phyloP scores from a whole-genome alignment of 2,797 vertebrate species.

The Oreonectes daqikongensis region DNA sequence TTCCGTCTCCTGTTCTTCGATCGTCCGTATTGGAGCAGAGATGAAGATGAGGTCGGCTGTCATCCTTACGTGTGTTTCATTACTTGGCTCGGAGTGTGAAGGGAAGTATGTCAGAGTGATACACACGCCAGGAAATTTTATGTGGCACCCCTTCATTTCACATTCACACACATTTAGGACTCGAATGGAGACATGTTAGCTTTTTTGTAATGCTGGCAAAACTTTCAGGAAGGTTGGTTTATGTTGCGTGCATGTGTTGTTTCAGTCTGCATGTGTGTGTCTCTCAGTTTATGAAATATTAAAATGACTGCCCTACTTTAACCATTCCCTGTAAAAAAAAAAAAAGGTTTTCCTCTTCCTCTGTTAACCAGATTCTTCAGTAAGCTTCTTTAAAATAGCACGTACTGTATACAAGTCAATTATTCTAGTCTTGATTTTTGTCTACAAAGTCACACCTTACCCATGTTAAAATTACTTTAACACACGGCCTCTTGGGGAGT shows the following conservation, averaged over 20 bases:
- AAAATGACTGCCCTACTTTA: conserved; percentile 31
- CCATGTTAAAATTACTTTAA: background rate
- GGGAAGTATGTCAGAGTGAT: conserved; percentile 27
- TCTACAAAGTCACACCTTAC: background rate
- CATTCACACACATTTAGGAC: conserved; percentile 23
- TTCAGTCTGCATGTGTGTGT: background rate
- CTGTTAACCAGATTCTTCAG: background rate
- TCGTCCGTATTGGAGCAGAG: conserved; percentile 22
- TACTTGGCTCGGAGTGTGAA: conserved; percentile 16
- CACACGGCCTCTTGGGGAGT: conserved; percentile 1
- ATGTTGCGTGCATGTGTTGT: background rate
- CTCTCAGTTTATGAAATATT: conserved; percentile 33
- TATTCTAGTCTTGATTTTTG: background rate
- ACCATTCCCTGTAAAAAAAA: background rate
- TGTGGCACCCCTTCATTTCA: conserved; percentile 29
- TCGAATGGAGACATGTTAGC: background rate
- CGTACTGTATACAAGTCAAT: background rate
- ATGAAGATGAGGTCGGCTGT: conserved; percentile 30
- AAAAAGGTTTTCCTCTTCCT: too few species aligned
- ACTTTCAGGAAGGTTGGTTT: background rate
- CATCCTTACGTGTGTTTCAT: conserved; percentile 36
- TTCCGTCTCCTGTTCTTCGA: conserved; percentile 14
- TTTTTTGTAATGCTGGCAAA: background rate
- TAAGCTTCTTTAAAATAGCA: background rate
- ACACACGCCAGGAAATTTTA: conserved; percentile 40